A percentile compares a stretch with the other conserved stretches of the same genome.
phyloP scores from a whole-genome alignment of 2,113 vertebrate species.

The Neopipo cinnamomea region DNA sequence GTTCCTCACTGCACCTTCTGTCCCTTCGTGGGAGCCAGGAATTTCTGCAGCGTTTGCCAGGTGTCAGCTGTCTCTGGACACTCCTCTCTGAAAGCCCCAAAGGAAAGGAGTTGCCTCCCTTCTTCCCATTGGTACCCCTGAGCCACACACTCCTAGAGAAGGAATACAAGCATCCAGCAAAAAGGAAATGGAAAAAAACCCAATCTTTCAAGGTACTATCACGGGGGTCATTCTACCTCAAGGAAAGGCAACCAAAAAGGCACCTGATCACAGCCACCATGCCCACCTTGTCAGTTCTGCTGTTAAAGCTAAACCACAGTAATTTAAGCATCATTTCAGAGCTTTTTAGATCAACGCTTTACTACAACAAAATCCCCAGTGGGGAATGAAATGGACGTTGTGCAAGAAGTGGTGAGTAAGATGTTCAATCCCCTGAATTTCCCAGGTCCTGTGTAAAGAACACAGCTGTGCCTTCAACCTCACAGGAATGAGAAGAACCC shows the following conservation, averaged over 20 bases:
- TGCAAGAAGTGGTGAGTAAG: neutral
- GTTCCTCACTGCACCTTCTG: neutral
- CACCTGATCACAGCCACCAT: neutral
- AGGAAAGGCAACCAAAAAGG: neutral
- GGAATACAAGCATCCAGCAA: neutral
- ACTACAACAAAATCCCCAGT: neutral
- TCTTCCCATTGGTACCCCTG: neutral
- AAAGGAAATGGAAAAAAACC: neutral
- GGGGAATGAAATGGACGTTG: neutral
- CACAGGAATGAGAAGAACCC: neutral
- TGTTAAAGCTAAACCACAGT: neutral
- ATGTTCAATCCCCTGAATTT: neutral
- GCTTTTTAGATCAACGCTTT: neutral
- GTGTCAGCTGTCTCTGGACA: neutral
- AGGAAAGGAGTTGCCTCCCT: neutral
- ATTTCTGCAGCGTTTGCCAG: neutral
- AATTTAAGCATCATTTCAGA: neutral
- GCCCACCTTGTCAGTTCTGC: neutral
- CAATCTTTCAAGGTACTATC: neutral
- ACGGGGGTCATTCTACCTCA: neutral
- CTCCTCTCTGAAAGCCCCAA: neutral
- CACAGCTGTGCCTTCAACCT: neutral
- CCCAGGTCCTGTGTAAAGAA: neutral
- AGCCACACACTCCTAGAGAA: neutral
- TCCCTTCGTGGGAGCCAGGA: neutral